Conservation (phyloP, 2,888 invertebrate genomes). For the Euplexia lucipara region DNA sequence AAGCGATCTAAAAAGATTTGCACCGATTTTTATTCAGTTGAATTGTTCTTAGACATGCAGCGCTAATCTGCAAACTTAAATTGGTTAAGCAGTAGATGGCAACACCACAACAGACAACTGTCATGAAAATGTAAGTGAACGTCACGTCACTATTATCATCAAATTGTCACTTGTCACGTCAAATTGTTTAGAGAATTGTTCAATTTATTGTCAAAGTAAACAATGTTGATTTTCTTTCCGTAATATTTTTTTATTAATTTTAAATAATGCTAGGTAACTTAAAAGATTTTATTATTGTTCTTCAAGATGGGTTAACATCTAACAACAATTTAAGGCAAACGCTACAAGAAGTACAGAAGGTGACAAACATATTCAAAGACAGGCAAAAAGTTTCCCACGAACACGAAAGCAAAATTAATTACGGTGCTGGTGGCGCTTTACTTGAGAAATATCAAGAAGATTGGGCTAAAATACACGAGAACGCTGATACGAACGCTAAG, state of each 20-base stretch:
- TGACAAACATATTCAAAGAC: conserved; percentile 85
- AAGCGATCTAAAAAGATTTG: too few relatives aligned
- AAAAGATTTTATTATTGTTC: conserved; percentile 87
- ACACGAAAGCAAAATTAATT: conserved; percentile 83
- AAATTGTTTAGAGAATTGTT: too few relatives aligned
- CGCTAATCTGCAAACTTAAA: too few relatives aligned
- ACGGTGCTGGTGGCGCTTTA: conserved; percentile 93
- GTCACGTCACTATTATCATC: conserved; percentile 13
- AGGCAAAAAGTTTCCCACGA: conserved; percentile 79
- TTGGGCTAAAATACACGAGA: conserved; percentile 93
- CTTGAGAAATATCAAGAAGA: conserved; percentile 93
- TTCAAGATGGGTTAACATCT: conserved; percentile 85
- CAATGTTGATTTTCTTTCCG: conserved; percentile 41
- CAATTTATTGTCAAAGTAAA: conserved; percentile 52
- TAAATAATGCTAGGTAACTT: conserved; percentile 86
- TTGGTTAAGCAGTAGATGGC: too few relatives aligned
- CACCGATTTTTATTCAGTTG: too few relatives aligned
- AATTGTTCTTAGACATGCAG: too few relatives aligned
- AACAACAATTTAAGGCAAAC: conserved; percentile 85
- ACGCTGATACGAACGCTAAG: conserved; percentile 93
- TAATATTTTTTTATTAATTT: conserved; percentile 40
- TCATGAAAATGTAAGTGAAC: conserved; percentile 29
- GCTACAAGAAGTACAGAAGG: conserved; percentile 86
- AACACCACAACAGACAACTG: too few relatives aligned
- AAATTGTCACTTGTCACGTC: conserved; percentile 11